Evolutionary conservation across 2,888 invertebrate species (phyloP).

Genomic region (Nemapogon koenigi): DNA sequence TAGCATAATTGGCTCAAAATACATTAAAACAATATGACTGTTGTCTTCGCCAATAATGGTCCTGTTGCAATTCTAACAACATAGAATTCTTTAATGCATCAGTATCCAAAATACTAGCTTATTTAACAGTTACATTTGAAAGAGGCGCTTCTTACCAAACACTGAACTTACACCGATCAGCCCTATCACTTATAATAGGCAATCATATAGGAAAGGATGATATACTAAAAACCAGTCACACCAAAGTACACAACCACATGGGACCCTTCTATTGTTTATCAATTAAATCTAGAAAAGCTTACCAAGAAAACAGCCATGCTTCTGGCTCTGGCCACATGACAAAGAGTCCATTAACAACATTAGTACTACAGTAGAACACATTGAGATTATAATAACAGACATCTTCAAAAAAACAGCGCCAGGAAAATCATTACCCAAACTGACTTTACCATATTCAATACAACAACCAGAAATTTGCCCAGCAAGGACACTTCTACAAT

Average conservation of each 20-base stretch:
- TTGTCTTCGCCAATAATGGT: not conserved
- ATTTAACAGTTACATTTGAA: constrained; percentile 3
- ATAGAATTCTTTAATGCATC: not conserved
- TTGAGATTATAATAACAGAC: constrained; percentile 4
- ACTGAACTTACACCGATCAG: constrained; percentile 9
- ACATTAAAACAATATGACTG: constrained; percentile 4
- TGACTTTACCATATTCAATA: constrained; percentile 9
- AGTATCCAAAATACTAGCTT: constrained; percentile 2
- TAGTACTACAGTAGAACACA: not conserved
- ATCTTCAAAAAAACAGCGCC: constrained; percentile 8
- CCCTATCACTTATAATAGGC: constrained; percentile 9
- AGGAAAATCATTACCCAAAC: constrained; percentile 6
- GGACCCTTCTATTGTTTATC: constrained; percentile 2
- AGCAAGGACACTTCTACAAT: not conserved
- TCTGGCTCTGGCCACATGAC: not conserved
- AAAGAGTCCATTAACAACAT: not conserved
- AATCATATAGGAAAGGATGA: constrained; percentile 2
- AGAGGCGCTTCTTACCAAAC: constrained; percentile 4
- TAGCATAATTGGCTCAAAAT: not conserved
- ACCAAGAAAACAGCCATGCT: no score
- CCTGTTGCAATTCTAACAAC: constrained; percentile 2
- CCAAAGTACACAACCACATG: constrained; percentile 9
- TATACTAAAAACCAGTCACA: constrained; percentile 1
- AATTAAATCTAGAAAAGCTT: not conserved
- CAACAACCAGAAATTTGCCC: constrained; percentile 2